These are phyloP conservation scores for Melanchra persicariae DNA, from an alignment of 2,888 invertebrate genomes.

Conservation along the genomic window DNA sequence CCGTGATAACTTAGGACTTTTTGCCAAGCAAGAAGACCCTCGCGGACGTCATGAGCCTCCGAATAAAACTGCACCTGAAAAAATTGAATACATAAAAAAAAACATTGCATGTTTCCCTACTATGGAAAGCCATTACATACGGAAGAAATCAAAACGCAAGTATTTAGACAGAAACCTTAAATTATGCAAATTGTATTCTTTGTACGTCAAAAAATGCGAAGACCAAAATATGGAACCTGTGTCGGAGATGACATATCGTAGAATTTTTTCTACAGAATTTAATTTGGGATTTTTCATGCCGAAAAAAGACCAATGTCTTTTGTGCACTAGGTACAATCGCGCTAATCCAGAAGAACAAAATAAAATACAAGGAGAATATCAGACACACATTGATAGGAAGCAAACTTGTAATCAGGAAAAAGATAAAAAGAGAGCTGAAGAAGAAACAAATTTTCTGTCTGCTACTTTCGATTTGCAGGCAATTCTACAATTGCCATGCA, in stretches of 20 bases:
- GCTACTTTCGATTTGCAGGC: constrained; percentile 8
- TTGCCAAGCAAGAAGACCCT: background rate
- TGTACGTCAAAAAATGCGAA: background rate
- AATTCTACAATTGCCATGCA: constrained; percentile 43
- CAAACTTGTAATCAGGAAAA: constrained; percentile 10
- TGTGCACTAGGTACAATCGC: constrained; percentile 28
- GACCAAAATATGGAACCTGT: constrained; percentile 14
- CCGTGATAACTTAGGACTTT: background rate
- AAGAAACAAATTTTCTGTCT: constrained; percentile 10
- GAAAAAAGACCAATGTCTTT: constrained; percentile 35
- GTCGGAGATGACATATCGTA: constrained; percentile 29
- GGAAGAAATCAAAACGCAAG: constrained; percentile 18
- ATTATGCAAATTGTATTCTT: background rate
- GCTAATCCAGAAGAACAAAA: constrained; percentile 4
- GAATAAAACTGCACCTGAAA: background rate
- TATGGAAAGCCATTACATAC: constrained; percentile 15
- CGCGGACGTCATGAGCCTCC: background rate
- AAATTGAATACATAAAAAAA: background rate
- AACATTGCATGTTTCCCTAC: background rate
- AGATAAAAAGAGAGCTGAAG: constrained; percentile 9
- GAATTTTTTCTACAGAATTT: constrained; percentile 27
- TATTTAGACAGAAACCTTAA: background rate
- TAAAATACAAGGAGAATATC: background rate
- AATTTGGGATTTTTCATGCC: constrained; percentile 33
- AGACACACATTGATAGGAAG: background rate